Evolutionary conservation across 2,113 vertebrate genomes (phyloP).

Genomic region (Myiagra hebetior): DNA sequence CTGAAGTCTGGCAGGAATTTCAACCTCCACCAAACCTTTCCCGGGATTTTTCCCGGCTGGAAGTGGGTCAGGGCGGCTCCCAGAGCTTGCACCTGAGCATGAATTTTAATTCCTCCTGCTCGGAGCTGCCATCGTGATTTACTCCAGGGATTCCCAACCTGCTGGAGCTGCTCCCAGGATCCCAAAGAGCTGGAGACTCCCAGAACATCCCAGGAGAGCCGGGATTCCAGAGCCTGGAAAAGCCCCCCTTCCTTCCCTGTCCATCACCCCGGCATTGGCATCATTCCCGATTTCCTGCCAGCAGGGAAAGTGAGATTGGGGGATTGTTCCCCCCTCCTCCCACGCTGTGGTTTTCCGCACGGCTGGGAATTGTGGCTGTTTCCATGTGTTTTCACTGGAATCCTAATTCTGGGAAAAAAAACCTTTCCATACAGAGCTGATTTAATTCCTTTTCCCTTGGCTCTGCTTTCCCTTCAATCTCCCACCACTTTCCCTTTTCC

Average conservation of each 20-base stretch:
- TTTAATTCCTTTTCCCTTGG: background rate
- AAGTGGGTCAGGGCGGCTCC: background rate
- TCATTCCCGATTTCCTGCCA: background rate
- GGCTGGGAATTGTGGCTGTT: background rate
- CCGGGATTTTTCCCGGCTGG: background rate
- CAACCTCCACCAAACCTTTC: accelerated
- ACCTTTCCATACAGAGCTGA: background rate
- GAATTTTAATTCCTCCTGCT: background rate
- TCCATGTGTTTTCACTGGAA: conserved; percentile 23
- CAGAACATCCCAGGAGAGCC: background rate
- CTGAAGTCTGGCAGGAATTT: accelerated
- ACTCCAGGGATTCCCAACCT: background rate
- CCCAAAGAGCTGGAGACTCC: background rate
- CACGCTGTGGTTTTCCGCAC: background rate
- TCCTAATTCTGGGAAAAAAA: background rate
- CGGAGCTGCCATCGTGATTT: background rate
- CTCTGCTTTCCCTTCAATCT: background rate
- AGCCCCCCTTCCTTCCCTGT: accelerated
- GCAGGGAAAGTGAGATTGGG: background rate
- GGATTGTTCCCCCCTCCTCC: background rate
- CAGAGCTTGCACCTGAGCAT: background rate
- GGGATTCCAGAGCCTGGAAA: background rate
- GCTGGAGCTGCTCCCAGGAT: background rate
- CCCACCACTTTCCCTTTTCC: background rate
- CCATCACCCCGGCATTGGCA: background rate